Percentiles rank a stretch among this genome's conserved stretches.
phyloP scores from a whole-genome alignment of 92 coral and sea anemone species.

The Ricordea florida region DNA sequence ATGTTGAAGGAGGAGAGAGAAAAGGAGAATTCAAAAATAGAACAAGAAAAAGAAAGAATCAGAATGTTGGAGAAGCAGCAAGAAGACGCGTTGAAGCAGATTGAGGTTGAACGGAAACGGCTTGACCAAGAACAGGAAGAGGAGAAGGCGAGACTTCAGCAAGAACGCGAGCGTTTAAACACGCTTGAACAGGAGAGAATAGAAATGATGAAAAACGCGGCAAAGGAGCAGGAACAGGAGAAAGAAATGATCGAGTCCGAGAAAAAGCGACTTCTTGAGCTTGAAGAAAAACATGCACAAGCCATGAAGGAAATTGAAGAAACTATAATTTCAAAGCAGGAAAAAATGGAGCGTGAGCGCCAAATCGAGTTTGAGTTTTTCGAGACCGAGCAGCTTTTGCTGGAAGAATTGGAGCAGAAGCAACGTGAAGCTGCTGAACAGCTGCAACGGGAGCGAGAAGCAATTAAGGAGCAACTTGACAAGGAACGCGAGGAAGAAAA shows the following conservation, averaged over 20 bases:
- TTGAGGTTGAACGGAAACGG: conserved; percentile 81
- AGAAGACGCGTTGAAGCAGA: conserved; percentile 75
- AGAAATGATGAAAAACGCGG: conserved; percentile 87
- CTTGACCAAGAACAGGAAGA: conserved; percentile 87
- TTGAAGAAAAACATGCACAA: conserved; percentile 84
- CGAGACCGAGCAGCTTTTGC: conserved; percentile 93
- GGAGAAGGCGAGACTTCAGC: conserved; percentile 80
- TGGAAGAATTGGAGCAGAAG: conserved; percentile 94
- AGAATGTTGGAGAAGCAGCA: conserved; percentile 80
- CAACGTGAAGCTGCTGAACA: conserved; percentile 98
- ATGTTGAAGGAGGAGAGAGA: conserved; percentile 93
- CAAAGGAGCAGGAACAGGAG: conserved; percentile 88
- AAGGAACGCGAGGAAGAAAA: conserved; percentile 89
- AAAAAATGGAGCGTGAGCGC: conserved; percentile 97
- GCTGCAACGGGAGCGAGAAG: conserved; percentile 84
- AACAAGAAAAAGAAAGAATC: conserved; percentile 88
- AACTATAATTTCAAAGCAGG: conserved; percentile 94
- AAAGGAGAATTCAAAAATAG: conserved; percentile 77
- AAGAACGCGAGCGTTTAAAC: conserved; percentile 77
- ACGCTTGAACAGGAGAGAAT: conserved; percentile 80
- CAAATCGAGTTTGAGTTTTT: conserved; percentile 97
- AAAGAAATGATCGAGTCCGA: conserved; percentile 83
- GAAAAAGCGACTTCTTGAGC: conserved; percentile 81
- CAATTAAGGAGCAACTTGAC: conserved; percentile 79
- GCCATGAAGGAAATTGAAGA: conserved; percentile 93